phyloP scores from a whole-genome alignment of 2,888 invertebrate species.

The Papilio elwesi region DNA sequence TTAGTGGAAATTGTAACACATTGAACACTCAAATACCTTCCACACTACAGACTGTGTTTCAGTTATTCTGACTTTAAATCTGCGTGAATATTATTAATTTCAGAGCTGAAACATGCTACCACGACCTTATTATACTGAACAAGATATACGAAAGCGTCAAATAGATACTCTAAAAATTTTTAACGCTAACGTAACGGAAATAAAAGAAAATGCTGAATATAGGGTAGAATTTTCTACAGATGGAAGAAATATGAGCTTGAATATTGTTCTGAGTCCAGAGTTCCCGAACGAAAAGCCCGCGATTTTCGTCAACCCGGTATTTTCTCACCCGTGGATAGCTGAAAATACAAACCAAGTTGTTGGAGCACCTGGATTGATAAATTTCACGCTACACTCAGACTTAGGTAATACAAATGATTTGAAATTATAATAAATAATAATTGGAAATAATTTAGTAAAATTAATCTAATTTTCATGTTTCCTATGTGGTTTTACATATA shows the following conservation, averaged over 20 bases:
- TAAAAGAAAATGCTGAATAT: conserved; percentile 89
- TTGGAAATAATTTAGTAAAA: too few relatives aligned
- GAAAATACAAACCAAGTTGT: conserved; percentile 87
- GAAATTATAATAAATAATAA: too few relatives aligned
- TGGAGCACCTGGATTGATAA: conserved; percentile 89
- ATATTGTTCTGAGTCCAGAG: conserved; percentile 86
- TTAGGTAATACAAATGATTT: conserved; percentile 61
- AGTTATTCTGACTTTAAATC: neutral
- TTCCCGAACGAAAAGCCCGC: conserved; percentile 91
- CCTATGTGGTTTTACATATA: too few relatives aligned
- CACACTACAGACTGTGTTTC: neutral
- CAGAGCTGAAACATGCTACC: conserved; percentile 74
- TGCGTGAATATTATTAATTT: conserved; percentile 14
- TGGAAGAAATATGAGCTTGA: conserved; percentile 86
- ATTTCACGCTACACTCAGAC: conserved; percentile 91
- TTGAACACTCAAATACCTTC: neutral
- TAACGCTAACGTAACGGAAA: conserved; percentile 91
- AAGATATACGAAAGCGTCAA: conserved; percentile 87
- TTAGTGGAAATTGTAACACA: neutral
- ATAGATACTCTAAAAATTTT: conserved; percentile 93
- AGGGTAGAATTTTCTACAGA: conserved; percentile 88
- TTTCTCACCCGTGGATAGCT: conserved; percentile 89
- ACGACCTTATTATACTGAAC: conserved; percentile 81
- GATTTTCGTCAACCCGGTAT: conserved; percentile 86
- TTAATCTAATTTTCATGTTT: too few relatives aligned